Evolutionary conservation across 2,797 vertebrate species (phyloP), one percentile per base, ranked within the genome.

Genomic region (Numenius phaeopus): DNA sequence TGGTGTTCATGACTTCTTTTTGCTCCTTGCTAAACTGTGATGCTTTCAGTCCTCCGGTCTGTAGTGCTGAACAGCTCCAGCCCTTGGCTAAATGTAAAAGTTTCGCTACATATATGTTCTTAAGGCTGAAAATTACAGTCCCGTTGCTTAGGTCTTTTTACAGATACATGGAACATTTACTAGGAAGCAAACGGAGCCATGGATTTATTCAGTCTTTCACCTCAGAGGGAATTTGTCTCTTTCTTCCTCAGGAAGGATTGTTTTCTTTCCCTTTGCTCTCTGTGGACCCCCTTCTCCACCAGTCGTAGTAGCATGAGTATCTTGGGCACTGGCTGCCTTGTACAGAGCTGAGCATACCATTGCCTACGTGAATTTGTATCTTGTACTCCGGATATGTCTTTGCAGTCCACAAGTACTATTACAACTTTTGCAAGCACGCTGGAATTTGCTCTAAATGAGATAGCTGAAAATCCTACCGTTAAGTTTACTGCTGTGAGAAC

Each of bases 181-280:
- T 14, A 21, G 44, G 39, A 78, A 73, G 42, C 5, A 34, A 42
- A 42, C 0, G 11, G 55, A 61, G 20, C 10, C 5, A 3, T 50
- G 34, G 24, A 55, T 4, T 52, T 61, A 59, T 16, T 64, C 12
- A 19, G n/a, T 13, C 19, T 83, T 65, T 73, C 55, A 37, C 9
- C 22, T 88, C 19, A 57, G 66, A 59, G 22, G 8, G 11, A 54
- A 66, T 65, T 80, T 65, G 19, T 49, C 37, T 54, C 32, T 50
- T 47, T 52, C 32, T 30, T 88, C 24, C 17, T 54, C 0, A 0
- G 17, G 29, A 83, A 62, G 40, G 17, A 34, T 44, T 6, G 1
- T 57, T 83, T 83, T 47, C 21, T 57, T 91, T 76, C 18, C 10
- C 9, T 62, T 70, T 87, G 5, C 46, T 61, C 27, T 42, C 49